Percentiles rank a stretch among this genome's conserved stretches.
Conservation (phyloP, 2,797 vertebrate species). For the Capromys pilorides region DNA sequence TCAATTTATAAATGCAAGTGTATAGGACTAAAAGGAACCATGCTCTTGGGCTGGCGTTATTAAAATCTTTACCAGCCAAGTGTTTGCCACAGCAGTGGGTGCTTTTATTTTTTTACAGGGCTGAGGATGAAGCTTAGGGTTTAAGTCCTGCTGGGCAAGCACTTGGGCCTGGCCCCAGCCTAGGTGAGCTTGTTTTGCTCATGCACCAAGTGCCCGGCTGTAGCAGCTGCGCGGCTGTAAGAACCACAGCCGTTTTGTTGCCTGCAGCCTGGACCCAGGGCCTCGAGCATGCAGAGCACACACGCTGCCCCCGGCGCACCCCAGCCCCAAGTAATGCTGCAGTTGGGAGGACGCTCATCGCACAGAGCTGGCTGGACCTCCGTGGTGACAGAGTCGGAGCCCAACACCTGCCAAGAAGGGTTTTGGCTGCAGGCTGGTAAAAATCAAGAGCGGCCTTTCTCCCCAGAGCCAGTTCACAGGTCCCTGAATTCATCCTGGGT, state of each 20-base stretch:
- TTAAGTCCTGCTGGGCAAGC: not conserved
- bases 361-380: not conserved
- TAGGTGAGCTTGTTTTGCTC: not conserved
- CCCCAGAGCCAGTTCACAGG: not conserved
- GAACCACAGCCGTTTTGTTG: not conserved
- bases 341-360: not conserved
- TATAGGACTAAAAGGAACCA: not conserved
- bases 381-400: not conserved
- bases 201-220: too few species aligned
- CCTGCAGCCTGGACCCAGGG: not conserved
- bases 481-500: not conserved
- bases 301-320: not conserved
- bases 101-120: not conserved
- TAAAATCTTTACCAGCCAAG: not conserved
- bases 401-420: not conserved
- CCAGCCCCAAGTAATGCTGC: not conserved
- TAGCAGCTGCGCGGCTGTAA: not conserved
- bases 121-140: not conserved
- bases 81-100: not conserved
- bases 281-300: not conserved
- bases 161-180: not conserved
- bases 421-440: not conserved
- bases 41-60: not conserved
- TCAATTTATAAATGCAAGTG: slow-evolving; percentile 6
- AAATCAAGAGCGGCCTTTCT: not conserved